A percentile compares a stretch with the other conserved stretches of the same genome.
These are phyloP conservation scores for Raja brachyura DNA, from an alignment of 2,113 vertebrate genomes.

Conservation along the genomic window DNA sequence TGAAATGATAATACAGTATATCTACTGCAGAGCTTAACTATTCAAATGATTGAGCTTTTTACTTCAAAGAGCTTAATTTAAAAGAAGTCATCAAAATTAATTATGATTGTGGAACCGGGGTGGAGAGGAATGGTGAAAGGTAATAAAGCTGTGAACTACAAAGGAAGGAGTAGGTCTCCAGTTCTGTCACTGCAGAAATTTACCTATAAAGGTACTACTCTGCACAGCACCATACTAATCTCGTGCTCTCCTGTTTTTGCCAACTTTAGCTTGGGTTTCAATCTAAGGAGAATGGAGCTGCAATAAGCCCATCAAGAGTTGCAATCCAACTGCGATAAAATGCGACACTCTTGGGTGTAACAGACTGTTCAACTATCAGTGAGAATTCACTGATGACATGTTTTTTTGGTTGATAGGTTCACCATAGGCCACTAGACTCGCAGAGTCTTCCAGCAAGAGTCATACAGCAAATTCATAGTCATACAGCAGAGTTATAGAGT, in stretches of 20 bases:
- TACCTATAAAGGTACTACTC: not conserved
- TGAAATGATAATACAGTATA: slow-evolving; percentile 6
- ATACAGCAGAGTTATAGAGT: too few species aligned
- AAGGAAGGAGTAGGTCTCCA: not conserved
- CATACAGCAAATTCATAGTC: too few species aligned
- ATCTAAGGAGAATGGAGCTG: not conserved
- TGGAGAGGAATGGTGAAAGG: not conserved
- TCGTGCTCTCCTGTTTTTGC: not conserved
- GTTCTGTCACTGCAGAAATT: not conserved
- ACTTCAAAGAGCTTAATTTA: slow-evolving; percentile 2
- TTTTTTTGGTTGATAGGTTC: too few species aligned
- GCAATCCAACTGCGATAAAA: not conserved
- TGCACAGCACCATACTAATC: not conserved
- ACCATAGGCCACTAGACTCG: too few species aligned
- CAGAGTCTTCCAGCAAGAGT: too few species aligned
- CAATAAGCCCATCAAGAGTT: not conserved
- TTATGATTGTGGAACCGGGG: not conserved
- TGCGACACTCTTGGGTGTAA: too few species aligned
- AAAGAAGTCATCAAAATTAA: not conserved
- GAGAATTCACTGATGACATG: not conserved
- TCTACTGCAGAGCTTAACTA: not conserved
- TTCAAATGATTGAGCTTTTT: not conserved
- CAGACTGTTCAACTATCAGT: too few species aligned
- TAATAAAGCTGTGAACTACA: not conserved
- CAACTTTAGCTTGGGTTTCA: not conserved